Evolutionary conservation across 2,797 vertebrate species (phyloP).

Genomic region (Rhadinocentrus ornatus): DNA sequence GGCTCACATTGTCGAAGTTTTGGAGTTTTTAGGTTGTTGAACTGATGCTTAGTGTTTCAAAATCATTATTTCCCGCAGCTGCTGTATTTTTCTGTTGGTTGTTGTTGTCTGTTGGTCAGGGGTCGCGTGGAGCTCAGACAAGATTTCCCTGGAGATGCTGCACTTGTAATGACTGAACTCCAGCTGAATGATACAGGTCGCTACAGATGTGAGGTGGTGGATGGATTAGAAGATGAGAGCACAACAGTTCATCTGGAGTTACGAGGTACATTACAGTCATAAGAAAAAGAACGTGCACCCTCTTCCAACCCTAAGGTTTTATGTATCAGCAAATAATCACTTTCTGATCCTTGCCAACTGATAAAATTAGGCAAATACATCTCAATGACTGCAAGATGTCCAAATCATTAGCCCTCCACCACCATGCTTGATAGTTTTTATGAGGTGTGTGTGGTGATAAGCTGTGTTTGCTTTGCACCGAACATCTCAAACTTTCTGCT

Average conservation of each 20-base stretch:
- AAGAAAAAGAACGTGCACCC: background rate
- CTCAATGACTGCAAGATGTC: no score
- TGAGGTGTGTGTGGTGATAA: no score
- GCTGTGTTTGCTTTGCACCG: no score
- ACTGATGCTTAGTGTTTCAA: background rate
- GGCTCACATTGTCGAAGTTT: constrained; percentile 80
- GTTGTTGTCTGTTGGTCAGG: constrained; percentile 35
- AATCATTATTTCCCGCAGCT: background rate
- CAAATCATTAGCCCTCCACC: no score
- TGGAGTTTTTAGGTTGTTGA: constrained; percentile 76
- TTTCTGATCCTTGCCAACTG: no score
- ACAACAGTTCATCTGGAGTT: constrained; percentile 84
- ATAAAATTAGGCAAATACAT: no score
- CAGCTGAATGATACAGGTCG: constrained; percentile 84
- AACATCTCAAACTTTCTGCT: no score
- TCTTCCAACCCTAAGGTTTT: background rate
- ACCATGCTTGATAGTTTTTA: no score
- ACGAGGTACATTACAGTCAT: constrained; percentile 72
- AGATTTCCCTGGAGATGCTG: constrained; percentile 68
- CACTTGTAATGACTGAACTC: constrained; percentile 82
- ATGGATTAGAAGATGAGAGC: constrained; percentile 88
- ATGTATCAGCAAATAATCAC: background rate
- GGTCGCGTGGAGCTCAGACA: constrained; percentile 81
- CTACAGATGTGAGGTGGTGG: constrained; percentile 90
- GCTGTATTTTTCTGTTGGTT: background rate